Evolutionary conservation across 2,113 vertebrate species (phyloP).

Genomic region (Martes martes): DNA sequence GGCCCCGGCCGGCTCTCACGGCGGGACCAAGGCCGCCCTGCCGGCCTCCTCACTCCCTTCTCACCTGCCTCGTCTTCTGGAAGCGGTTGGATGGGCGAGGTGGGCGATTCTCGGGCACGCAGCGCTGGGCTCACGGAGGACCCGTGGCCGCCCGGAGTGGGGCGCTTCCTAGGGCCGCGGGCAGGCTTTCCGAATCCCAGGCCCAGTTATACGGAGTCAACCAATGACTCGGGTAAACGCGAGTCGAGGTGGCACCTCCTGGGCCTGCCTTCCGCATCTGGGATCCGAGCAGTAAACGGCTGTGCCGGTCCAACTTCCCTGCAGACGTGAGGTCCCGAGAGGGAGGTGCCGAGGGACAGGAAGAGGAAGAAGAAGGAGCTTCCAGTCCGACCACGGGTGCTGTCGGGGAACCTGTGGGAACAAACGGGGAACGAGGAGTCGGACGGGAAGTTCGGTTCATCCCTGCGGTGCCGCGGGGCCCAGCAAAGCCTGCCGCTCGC

Average conservation of each 20-base stretch:
- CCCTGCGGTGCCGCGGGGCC: neutral
- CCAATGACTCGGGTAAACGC: neutral
- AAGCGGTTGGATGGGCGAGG: neutral
- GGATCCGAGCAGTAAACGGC: neutral
- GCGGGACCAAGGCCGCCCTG: neutral
- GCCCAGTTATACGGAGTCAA: neutral
- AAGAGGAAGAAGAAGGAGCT: no score
- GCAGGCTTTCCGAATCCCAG: neutral
- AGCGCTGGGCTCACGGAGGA: neutral
- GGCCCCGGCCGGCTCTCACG: neutral
- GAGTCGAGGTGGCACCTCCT: no score
- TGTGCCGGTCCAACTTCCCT: neutral
- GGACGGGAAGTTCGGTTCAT: accelerated
- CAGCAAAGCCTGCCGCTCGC: no score
- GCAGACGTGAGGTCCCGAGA: neutral
- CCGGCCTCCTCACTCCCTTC: neutral
- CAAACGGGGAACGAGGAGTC: accelerated
- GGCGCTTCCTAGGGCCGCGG: accelerated
- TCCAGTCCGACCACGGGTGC: neutral
- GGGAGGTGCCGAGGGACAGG: accelerated
- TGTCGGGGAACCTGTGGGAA: accelerated
- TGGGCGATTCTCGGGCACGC: accelerated
- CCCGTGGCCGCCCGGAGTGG: accelerated
- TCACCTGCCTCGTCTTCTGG: neutral
- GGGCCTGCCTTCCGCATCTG: neutral